Evolutionary conservation across 2,888 invertebrate genomes (phyloP).

Genomic region (Pinctada fucata): DNA sequence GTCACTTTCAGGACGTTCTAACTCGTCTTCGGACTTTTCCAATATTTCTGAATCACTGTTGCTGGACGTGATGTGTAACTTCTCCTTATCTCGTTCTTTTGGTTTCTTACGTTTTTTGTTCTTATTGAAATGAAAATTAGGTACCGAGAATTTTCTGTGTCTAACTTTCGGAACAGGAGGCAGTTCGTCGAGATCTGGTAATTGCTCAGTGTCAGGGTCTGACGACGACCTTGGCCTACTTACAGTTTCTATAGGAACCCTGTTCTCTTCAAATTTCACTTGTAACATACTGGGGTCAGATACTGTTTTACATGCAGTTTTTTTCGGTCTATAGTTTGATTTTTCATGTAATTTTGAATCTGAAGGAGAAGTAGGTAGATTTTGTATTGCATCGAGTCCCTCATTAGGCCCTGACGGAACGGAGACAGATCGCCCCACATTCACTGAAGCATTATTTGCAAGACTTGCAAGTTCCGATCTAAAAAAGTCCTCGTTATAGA

Average conservation of each 20-base stretch:
- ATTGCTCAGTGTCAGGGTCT: slow-evolving; percentile 36
- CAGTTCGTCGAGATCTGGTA: slow-evolving; percentile 35
- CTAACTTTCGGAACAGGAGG: slow-evolving; percentile 25
- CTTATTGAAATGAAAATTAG: slow-evolving; percentile 47
- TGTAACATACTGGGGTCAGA: slow-evolving; percentile 24
- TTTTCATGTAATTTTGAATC: background rate
- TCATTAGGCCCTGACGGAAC: background rate
- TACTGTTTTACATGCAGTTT: slow-evolving; percentile 34
- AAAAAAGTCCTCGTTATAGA: slow-evolving; percentile 3
- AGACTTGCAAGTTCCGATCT: background rate
- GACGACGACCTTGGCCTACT: slow-evolving; percentile 34
- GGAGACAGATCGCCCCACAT: background rate
- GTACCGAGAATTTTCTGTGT: slow-evolving; percentile 47
- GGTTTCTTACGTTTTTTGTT: slow-evolving; percentile 42
- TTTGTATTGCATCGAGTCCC: background rate
- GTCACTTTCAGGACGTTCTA: slow-evolving; percentile 43
- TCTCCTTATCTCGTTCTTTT: slow-evolving; percentile 19
- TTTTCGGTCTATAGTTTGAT: slow-evolving; percentile 9
- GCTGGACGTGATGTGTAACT: slow-evolving; percentile 8
- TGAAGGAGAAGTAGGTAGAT: background rate
- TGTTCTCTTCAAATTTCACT: background rate
- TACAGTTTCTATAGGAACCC: background rate
- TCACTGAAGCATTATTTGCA: background rate
- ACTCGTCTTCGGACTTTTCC: slow-evolving; percentile 27
- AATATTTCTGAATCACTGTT: slow-evolving; percentile 9